phyloP scores from a whole-genome alignment of 53 echinoderm and acorn worm species.

The Patiria pectinifera region DNA sequence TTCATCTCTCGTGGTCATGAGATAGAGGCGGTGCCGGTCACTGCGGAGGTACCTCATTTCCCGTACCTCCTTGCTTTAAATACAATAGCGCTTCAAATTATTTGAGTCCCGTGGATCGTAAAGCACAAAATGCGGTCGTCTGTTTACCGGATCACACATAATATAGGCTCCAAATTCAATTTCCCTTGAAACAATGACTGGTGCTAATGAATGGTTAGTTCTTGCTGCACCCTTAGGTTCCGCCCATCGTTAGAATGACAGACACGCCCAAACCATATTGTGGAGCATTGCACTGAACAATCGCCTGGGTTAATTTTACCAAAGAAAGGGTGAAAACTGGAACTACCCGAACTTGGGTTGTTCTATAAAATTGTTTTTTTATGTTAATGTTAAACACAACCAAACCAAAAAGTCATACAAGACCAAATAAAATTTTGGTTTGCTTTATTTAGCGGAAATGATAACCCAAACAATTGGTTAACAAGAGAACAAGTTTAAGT shows the following conservation, averaged over 20 bases:
- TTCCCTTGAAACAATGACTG: background rate
- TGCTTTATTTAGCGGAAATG: too few relatives aligned
- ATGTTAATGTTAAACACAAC: too few relatives aligned
- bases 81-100: background rate
- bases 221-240: background rate
- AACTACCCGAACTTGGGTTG: too few relatives aligned
- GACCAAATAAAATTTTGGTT: too few relatives aligned
- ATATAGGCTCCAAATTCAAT: background rate
- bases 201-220: background rate
- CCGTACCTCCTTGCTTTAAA: background rate
- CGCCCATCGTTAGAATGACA: background rate
- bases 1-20: background rate
- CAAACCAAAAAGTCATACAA: too few relatives aligned
- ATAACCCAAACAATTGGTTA: too few relatives aligned
- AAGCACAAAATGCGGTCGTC: background rate
- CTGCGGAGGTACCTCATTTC: slow-evolving; percentile 14
- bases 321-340: too few relatives aligned
- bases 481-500: too few relatives aligned
- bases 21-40: background rate
- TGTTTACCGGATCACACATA: background rate
- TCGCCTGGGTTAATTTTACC: too few relatives aligned
- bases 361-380: too few relatives aligned
- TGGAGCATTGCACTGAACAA: background rate
- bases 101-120: background rate
- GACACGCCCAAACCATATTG: background rate